Conservation (phyloP, 2,797 vertebrate species). For the Lepidocolaptes lacrymiger region DNA sequence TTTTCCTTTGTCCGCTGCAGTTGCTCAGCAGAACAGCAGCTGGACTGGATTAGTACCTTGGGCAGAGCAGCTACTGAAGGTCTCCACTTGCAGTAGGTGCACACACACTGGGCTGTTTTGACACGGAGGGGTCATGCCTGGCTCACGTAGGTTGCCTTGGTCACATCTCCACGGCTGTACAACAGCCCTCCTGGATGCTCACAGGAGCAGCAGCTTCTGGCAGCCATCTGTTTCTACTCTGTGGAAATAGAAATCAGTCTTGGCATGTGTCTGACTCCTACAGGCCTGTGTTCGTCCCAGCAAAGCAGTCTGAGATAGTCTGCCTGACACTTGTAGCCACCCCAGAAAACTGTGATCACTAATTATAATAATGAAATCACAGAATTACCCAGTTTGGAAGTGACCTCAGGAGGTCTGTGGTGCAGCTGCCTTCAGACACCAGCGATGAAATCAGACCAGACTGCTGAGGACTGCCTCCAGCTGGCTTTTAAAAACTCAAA, state of each 20-base stretch:
- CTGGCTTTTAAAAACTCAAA: neutral
- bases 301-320: neutral
- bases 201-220: neutral
- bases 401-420: neutral
- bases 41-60: neutral
- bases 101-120: neutral
- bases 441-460: neutral
- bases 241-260: neutral
- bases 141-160: neutral
- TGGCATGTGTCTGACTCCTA: neutral
- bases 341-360: neutral
- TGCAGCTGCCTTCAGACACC: neutral
- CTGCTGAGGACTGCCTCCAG: neutral
- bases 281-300: neutral
- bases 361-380: neutral
- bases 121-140: neutral
- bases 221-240: neutral
- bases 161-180: neutral
- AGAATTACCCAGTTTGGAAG: neutral
- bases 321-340: neutral
- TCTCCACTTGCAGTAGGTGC: neutral
- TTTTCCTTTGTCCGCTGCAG: neutral
- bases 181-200: neutral
- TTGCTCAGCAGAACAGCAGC: neutral
- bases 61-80: neutral